These are phyloP conservation scores for Phylloscopus collybita DNA, from an alignment of 2,797 vertebrate species.

Conservation along the genomic window DNA sequence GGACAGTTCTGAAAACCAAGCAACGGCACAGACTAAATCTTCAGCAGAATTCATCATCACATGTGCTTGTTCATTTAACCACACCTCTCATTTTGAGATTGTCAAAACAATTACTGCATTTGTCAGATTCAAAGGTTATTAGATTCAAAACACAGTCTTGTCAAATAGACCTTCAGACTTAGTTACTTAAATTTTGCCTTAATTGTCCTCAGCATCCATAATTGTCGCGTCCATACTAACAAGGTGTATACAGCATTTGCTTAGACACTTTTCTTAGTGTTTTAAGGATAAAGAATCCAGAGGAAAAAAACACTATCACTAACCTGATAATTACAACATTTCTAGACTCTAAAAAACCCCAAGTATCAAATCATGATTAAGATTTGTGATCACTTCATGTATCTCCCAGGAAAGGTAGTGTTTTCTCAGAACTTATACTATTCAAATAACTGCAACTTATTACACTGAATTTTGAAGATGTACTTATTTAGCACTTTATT, in stretches of 20 bases:
- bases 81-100: not conserved
- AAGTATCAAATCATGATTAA: not conserved
- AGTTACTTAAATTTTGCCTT: not conserved
- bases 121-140: not conserved
- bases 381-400: not conserved
- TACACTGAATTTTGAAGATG: not conserved
- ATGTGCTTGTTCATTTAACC: not conserved
- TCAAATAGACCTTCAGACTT: not conserved
- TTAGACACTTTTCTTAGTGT: not conserved
- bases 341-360: not conserved
- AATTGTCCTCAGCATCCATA: not conserved
- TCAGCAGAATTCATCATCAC: not conserved
- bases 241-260: not conserved
- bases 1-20: constrained; percentile 85
- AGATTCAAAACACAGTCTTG: not conserved
- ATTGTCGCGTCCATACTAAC: not conserved
- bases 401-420: not conserved
- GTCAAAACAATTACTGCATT: not conserved
- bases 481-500: not conserved
- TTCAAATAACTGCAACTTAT: not conserved
- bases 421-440: not conserved
- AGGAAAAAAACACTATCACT: not conserved
- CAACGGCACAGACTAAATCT: not conserved
- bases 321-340: not conserved
- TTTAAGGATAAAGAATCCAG: not conserved